Base-by-base conservation (phyloP, 2,113 vertebrate species). In the Centropus unirufus region DNA sequence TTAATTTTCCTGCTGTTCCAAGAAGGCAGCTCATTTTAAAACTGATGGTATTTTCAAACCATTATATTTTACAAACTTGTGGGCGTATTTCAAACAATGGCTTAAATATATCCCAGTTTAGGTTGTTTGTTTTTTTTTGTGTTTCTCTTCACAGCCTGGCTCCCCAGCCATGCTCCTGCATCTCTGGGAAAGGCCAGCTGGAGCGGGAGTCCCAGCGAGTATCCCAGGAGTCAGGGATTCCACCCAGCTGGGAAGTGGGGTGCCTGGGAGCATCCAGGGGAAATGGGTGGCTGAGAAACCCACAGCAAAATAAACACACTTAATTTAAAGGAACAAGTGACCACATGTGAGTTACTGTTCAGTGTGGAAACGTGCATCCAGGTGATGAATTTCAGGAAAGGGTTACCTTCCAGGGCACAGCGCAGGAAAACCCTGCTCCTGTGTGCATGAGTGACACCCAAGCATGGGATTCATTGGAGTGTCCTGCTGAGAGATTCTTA, bases 41-140 rank as follows among this genome's bases (percentile, higher is more conserved):
- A 95, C 91, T 68, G 83, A 89, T 67, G 44, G 8, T 61, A 74
- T 66, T 89, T 96, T 92, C 63, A 75, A 74, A 83, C 58, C 32
- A 70, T 68, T 84, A 11, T 63, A 47, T 69, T 61, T 77, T 69
- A 51, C 32, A 88, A 69, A 89, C 75, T 68, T 10, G 0, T 26
- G 47, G 61, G 39, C 14, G 30, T 26, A 29, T 70, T 92, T 70
- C 68, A 58, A 32, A 51, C 49, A 39, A 51, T 6, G 62, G 69
- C 20, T 30, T 32, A 61, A 70, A 26, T 30, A 24, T 23, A 27
- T 6, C 58, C 36, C 40, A 5, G 42, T 36, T 44, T 11, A 61
- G 36, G 26, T 9, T 36, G 26, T 9, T 36, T 36, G 36, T 7
- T 36, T 36, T 36, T 36, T 36, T n/a, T 42, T 18, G 1, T 32